Evolutionary conservation across 2,888 invertebrate species (phyloP).

Genomic region (Eudiplozoon nipponicum): DNA sequence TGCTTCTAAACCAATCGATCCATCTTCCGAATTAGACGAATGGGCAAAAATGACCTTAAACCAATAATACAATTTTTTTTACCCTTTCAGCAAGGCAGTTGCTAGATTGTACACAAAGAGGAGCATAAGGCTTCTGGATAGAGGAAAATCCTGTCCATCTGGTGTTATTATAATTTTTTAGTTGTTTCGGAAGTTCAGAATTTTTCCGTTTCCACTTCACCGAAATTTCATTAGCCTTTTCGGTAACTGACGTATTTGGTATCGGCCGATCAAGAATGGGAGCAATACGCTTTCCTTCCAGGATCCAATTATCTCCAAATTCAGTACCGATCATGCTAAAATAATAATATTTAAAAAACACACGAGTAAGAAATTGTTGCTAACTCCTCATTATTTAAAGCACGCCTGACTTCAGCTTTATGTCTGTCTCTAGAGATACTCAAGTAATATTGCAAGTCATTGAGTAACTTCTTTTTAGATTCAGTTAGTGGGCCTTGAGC

Average conservation of each 20-base stretch:
- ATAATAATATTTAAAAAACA: background rate
- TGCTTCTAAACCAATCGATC: no score
- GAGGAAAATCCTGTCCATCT: no score
- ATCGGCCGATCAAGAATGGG: background rate
- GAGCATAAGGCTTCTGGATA: no score
- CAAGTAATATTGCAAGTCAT: slow-evolving; percentile 43
- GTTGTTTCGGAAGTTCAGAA: no score
- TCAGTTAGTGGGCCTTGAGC: slow-evolving; percentile 57
- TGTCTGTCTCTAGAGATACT: slow-evolving; percentile 63
- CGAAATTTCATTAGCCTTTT: background rate
- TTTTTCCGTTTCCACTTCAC: no score
- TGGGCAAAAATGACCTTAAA: no score
- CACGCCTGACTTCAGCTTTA: slow-evolving; percentile 57
- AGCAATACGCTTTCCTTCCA: background rate
- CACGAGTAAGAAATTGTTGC: slow-evolving; percentile 44
- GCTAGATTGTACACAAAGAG: no score
- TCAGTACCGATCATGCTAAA: background rate
- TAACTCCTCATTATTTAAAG: slow-evolving; percentile 58
- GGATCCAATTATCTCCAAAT: background rate
- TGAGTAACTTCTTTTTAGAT: slow-evolving; percentile 48
- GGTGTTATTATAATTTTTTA: no score
- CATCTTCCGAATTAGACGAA: no score
- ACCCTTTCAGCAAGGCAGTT: no score
- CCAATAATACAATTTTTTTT: no score
- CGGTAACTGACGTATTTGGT: background rate